Percentiles rank a stretch among this genome's conserved stretches.
Evolutionary conservation across 2,888 invertebrate genomes (phyloP).

Genomic region (Tigriopus californicus): DNA sequence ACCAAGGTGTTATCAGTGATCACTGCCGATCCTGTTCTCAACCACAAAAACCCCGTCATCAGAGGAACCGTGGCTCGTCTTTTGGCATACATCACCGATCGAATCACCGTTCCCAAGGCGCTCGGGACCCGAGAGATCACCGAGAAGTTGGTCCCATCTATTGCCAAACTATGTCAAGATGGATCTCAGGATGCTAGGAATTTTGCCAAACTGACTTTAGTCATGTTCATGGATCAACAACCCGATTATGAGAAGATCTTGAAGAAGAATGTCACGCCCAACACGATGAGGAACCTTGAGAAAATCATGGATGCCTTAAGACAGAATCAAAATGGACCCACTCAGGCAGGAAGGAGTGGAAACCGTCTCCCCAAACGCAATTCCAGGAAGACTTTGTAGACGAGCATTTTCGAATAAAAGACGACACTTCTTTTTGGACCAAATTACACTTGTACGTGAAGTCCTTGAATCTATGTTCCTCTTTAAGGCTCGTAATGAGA

Average conservation of each 20-base stretch:
- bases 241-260: constrained; percentile 53
- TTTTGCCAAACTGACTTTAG: constrained; percentile 57
- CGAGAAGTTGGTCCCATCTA: constrained; percentile 55
- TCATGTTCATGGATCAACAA: constrained; percentile 44
- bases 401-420: too few relatives aligned
- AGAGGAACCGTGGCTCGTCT: constrained; percentile 63
- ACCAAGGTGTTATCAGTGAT: neutral
- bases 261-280: constrained; percentile 55
- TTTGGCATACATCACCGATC: constrained; percentile 47
- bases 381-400: too few relatives aligned
- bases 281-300: constrained; percentile 59
- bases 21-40: constrained; percentile 8
- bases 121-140: constrained; percentile 28
- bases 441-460: too few relatives aligned
- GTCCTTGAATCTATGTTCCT: too few relatives aligned
- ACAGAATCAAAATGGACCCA: neutral
- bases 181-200: constrained; percentile 65
- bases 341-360: too few relatives aligned
- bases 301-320: constrained; percentile 42
- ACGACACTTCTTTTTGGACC: too few relatives aligned
- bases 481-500: too few relatives aligned
- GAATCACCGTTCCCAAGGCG: constrained; percentile 49
- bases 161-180: constrained; percentile 64
- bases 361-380: too few relatives aligned
- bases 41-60: constrained; percentile 69